Evolutionary conservation across 2,888 invertebrate genomes (phyloP).

Genomic region (Aspidapion aeneum): DNA sequence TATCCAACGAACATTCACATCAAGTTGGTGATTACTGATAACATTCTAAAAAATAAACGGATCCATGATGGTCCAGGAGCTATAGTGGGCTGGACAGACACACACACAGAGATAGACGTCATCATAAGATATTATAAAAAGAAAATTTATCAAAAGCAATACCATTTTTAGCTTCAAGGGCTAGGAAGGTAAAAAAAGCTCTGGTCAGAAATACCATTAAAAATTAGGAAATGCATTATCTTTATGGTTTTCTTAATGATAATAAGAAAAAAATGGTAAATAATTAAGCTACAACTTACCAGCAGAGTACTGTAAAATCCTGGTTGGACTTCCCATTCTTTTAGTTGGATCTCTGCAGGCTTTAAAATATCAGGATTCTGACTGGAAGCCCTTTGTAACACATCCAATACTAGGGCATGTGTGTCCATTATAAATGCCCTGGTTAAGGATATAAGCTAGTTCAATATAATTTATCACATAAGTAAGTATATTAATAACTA

Average conservation of each 20-base stretch:
- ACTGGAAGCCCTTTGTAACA: slow-evolving; percentile 79
- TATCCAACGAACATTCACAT: slow-evolving; percentile 85
- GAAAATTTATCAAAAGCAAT: too few relatives aligned
- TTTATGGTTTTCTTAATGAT: too few relatives aligned
- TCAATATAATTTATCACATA: too few relatives aligned
- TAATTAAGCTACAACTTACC: slow-evolving; percentile 54
- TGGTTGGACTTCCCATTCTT: slow-evolving; percentile 85
- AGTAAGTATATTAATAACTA: too few relatives aligned
- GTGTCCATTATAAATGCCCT: slow-evolving; percentile 31
- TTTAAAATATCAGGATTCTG: slow-evolving; percentile 80
- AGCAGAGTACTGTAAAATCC: slow-evolving; percentile 85
- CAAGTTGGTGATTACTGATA: slow-evolving; percentile 72
- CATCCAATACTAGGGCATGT: slow-evolving; percentile 64
- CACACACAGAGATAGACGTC: too few relatives aligned
- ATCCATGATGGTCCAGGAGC: background rate
- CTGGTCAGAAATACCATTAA: too few relatives aligned
- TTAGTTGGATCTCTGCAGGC: slow-evolving; percentile 82
- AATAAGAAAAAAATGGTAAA: background rate
- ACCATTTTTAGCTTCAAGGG: too few relatives aligned
- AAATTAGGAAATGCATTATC: too few relatives aligned
- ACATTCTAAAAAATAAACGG: slow-evolving; percentile 58
- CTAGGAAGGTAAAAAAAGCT: too few relatives aligned
- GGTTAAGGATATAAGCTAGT: too few relatives aligned
- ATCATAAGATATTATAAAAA: too few relatives aligned
- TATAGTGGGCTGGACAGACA: too few relatives aligned